Percentiles rank a stretch among this genome's conserved stretches.
These are phyloP conservation scores for Diabrotica virgifera DNA, from an alignment of 1,140 invertebrate species.

Conservation along the genomic window DNA sequence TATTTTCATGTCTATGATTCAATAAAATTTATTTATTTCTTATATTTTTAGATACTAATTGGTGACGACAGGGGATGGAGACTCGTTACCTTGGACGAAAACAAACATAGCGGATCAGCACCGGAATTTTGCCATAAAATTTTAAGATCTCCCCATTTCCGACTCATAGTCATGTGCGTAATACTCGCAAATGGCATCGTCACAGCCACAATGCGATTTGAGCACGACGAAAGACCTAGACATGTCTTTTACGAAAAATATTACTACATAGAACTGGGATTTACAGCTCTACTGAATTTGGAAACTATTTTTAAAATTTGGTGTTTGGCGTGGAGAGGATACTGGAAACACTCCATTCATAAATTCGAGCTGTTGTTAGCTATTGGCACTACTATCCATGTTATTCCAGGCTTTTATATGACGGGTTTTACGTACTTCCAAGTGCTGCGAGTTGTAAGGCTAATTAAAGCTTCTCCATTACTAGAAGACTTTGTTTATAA, in stretches of 20 bases:
- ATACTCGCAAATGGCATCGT: conserved; percentile 94
- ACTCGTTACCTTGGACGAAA: conserved; percentile 91
- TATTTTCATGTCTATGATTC: too few species aligned
- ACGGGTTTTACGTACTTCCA: conserved; percentile 93
- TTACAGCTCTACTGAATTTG: conserved; percentile 91
- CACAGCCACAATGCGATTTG: conserved; percentile 94
- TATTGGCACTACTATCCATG: conserved; percentile 92
- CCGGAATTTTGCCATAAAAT: conserved; percentile 85
- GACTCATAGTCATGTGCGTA: conserved; percentile 89
- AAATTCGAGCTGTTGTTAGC: conserved; percentile 96
- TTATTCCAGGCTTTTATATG: conserved; percentile 88
- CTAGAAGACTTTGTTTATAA: conserved; percentile 99
- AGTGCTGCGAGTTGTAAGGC: conserved; percentile 89
- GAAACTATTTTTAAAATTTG: conserved; percentile 98
- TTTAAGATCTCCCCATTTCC: conserved; percentile 87
- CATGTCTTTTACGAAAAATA: conserved; percentile 85
- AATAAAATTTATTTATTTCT: too few species aligned
- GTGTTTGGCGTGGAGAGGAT: conserved; percentile 92
- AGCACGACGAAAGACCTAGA: conserved; percentile 81
- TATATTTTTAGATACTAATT: conserved; percentile 71
- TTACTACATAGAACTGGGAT: conserved; percentile 93
- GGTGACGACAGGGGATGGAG: conserved; percentile 91
- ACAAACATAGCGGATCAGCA: conserved; percentile 85
- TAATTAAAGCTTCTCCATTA: conserved; percentile 98
- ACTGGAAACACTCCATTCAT: conserved; percentile 94